Percentiles rank a stretch among this genome's conserved stretches.
phyloP scores from a whole-genome alignment of 2,113 vertebrate species.

The Cisticola juncidis region DNA sequence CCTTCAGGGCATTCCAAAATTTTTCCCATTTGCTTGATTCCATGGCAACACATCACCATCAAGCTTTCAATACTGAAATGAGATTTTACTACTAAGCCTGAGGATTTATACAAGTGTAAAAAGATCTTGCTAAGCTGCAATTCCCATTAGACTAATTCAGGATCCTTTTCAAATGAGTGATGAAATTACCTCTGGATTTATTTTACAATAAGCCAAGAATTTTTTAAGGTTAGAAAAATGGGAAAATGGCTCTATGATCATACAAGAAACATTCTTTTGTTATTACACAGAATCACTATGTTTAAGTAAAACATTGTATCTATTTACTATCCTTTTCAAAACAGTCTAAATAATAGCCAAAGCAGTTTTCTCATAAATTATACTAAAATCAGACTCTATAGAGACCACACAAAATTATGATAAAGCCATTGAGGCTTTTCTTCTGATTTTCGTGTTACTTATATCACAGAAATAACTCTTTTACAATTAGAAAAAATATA shows the following conservation, averaged over 20 bases:
- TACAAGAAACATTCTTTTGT: background rate
- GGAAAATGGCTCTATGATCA: background rate
- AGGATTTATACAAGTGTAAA: constrained; percentile 15
- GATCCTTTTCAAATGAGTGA: background rate
- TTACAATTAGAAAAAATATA: background rate
- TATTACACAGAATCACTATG: background rate
- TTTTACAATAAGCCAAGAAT: background rate
- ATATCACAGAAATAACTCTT: background rate
- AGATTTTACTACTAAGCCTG: constrained; percentile 36
- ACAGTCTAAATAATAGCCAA: background rate
- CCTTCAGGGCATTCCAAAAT: constrained; percentile 16
- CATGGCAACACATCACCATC: constrained; percentile 53
- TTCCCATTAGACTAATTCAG: background rate
- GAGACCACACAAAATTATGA: background rate
- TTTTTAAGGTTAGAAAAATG: background rate
- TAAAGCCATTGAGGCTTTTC: background rate
- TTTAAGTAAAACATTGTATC: background rate
- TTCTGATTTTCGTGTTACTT: background rate
- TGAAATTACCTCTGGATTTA: background rate
- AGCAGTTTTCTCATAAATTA: background rate
- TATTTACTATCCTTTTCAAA: background rate
- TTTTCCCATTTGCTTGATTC: constrained; percentile 38
- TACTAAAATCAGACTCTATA: background rate
- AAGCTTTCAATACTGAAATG: constrained; percentile 25
- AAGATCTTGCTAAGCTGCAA: background rate